A percentile compares a stretch with the other conserved stretches of the same genome.
phyloP scores from a whole-genome alignment of 2,888 invertebrate species.

The Eustalomyia histrio region DNA sequence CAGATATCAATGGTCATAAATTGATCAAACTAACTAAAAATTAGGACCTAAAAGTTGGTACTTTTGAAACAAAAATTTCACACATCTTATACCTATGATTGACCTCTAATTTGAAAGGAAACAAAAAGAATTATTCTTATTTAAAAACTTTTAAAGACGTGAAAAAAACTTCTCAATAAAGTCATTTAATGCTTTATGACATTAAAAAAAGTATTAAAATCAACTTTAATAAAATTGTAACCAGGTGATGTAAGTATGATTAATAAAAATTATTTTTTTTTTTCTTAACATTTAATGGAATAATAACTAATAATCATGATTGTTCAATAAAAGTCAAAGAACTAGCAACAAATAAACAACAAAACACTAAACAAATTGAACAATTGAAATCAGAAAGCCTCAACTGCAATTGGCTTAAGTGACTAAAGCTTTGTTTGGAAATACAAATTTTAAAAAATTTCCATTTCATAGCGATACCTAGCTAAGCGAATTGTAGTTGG shows the following conservation, averaged over 20 bases:
- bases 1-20: too few relatives aligned
- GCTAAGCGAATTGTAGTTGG: too few relatives aligned
- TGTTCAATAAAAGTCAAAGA: constrained; percentile 42
- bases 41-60: too few relatives aligned
- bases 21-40: too few relatives aligned
- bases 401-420: too few relatives aligned
- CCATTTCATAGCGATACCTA: too few relatives aligned
- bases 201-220: constrained; percentile 19
- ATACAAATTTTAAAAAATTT: too few relatives aligned
- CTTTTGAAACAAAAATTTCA: too few relatives aligned
- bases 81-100: too few relatives aligned
- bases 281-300: constrained; percentile 35
- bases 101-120: too few relatives aligned
- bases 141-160: not conserved
- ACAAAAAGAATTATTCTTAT: too few relatives aligned
- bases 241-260: constrained; percentile 37
- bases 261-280: constrained; percentile 45
- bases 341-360: constrained; percentile 5
- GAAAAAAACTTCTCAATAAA: not conserved
- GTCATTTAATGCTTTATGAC: not conserved
- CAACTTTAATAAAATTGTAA: constrained; percentile 35
- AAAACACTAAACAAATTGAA: constrained; percentile 15
- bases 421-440: too few relatives aligned
- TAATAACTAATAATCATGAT: constrained; percentile 42
- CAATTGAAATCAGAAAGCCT: not conserved